Base-by-base conservation (phyloP, 1,140 invertebrate genomes). In the Polypedilum vanderplanki region DNA sequence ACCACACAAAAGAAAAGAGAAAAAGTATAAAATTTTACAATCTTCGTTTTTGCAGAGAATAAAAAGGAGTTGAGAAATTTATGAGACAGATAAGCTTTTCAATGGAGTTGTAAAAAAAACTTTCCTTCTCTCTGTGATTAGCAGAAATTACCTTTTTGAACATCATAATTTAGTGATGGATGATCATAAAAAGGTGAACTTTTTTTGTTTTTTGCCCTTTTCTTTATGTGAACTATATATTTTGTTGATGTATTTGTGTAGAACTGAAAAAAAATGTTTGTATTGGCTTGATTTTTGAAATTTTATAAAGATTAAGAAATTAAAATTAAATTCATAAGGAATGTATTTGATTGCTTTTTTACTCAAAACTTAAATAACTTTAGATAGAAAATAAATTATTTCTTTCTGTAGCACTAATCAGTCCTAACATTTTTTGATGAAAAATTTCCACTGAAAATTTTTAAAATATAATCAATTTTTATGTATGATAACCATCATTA, bases 51-150 rank as follows among this genome's bases (percentile, higher is more conserved):
- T 18, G 17, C 10, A 20, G 17, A 67, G 7, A 18, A 7, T 9
- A 22, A 70, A 18, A 20, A 70, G 20, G 65, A 70, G 65, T 70
- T 70, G 18, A n/a, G n/a, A 22, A 70, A 70, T 70, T 70, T 70
- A 70, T 70, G 65, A 22, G 17, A 70, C 46, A 12, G 46, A 57
- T 57, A 57, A 57, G 46, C 46, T 57, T 57, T 57, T 57, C 46
- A 57, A 57, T 57, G 20, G 17, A 70, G 65, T 18, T 70, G 65
- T 70, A 70, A 70, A 70, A 70, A n/a, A n/a, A 1, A 12, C 4
- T 57, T 57, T 57, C n/a, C 10, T 3, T 57, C 10, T 57, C 46
- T 57, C 41, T 57, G 18, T 70, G 15, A 70, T 70, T 18, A 70
- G 65, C 65, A 70, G 10, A 57, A 70, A 70, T 22, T 70, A 70